Evolutionary conservation across 1,140 invertebrate genomes (phyloP).

Genomic region (Macrobrachium rosenbergii): DNA sequence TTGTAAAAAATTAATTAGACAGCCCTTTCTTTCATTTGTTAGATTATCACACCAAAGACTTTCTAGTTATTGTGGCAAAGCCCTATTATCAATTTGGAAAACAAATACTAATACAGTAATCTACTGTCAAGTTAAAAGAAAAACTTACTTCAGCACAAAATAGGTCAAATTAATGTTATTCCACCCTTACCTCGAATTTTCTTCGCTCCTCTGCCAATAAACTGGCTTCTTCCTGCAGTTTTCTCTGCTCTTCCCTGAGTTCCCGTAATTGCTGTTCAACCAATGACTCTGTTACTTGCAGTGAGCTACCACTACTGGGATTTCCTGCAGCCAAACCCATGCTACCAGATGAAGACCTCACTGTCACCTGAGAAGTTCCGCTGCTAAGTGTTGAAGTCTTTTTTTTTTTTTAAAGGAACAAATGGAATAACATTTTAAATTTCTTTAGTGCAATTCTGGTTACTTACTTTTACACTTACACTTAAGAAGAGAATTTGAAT

Average conservation of each 20-base stretch:
- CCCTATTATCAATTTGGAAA: too few species aligned
- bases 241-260: conserved; percentile 36
- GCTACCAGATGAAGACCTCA: conserved; percentile 45
- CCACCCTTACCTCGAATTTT: conserved; percentile 45
- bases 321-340: background rate
- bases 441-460: background rate
- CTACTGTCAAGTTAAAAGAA: too few species aligned
- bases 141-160: too few species aligned
- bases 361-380: conserved; percentile 46
- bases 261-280: conserved; percentile 54
- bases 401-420: too few species aligned
- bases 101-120: too few species aligned
- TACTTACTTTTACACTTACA: background rate
- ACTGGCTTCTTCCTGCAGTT: conserved; percentile 46
- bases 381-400: conserved; percentile 55
- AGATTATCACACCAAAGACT: too few species aligned
- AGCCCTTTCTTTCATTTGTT: too few species aligned
- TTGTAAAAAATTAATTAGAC: too few species aligned
- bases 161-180: too few species aligned
- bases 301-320: background rate
- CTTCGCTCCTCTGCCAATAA: conserved; percentile 47
- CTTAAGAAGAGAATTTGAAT: too few species aligned
- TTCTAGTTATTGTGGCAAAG: too few species aligned
- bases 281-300: conserved; percentile 12
- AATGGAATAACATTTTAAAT: background rate